Evolutionary conservation across 2,888 invertebrate species (phyloP).

Genomic region (Plagodis dolabraria): DNA sequence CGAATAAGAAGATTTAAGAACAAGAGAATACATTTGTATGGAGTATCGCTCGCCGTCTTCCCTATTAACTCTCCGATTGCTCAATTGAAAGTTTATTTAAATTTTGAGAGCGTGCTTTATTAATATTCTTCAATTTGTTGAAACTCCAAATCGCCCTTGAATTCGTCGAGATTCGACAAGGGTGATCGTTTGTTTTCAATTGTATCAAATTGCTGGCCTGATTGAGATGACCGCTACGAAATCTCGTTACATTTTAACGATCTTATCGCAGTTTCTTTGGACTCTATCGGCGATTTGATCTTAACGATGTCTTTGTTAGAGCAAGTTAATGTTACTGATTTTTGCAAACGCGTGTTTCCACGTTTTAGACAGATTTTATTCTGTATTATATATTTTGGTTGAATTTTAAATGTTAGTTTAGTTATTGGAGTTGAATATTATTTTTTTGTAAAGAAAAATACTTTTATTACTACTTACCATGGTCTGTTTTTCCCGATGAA

Average conservation of each 20-base stretch:
- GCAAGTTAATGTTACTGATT: conserved; percentile 10
- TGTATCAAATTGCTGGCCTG: conserved; percentile 69
- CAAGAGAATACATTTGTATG: too few relatives aligned
- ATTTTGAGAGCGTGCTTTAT: not conserved
- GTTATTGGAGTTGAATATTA: too few relatives aligned
- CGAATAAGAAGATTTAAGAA: too few relatives aligned
- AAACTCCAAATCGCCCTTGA: not conserved
- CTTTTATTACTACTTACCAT: too few relatives aligned
- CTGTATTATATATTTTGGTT: not conserved
- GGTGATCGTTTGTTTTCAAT: conserved; percentile 69
- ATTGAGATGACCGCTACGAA: conserved; percentile 65
- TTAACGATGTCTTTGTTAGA: conserved; percentile 43
- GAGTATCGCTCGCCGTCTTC: too few relatives aligned
- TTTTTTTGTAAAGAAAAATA: too few relatives aligned
- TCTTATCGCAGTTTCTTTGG: conserved; percentile 46
- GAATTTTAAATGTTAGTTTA: too few relatives aligned
- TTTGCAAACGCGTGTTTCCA: conserved; percentile 25
- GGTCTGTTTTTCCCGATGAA: too few relatives aligned
- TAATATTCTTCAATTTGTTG: not conserved
- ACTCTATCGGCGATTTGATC: conserved; percentile 40
- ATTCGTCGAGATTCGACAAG: conserved; percentile 42
- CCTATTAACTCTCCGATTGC: too few relatives aligned
- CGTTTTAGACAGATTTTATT: conserved; percentile 18
- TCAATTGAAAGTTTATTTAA: too few relatives aligned
- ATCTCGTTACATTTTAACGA: conserved; percentile 58